A percentile compares a stretch with the other conserved stretches of the same genome.
phyloP scores from a whole-genome alignment of 53 echinoderm and acorn worm genomes.

The Paracentrotus lividus region DNA sequence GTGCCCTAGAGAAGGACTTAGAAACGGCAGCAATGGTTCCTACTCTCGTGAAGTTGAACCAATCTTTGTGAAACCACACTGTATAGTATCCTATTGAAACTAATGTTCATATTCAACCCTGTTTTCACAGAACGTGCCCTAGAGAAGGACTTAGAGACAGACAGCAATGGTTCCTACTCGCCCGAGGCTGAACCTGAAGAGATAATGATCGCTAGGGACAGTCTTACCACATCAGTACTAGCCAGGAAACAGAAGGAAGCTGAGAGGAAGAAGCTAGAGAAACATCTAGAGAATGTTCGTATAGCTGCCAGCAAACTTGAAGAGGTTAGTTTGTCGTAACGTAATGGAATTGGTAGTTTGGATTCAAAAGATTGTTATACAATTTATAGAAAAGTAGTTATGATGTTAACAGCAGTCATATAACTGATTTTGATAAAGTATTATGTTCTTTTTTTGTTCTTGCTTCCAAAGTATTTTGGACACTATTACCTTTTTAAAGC shows the following conservation, averaged over 20 bases:
- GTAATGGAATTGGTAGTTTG: too few species aligned
- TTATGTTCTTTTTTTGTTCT: too few species aligned
- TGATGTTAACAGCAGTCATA: too few species aligned
- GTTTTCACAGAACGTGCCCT: slow-evolving; percentile 78
- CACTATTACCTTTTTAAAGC: too few species aligned
- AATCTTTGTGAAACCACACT: not conserved
- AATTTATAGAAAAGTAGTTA: too few species aligned
- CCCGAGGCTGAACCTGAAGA: slow-evolving; percentile 93
- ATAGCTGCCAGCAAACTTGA: slow-evolving; percentile 82
- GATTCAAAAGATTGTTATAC: too few species aligned
- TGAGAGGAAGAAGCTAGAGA: slow-evolving; percentile 79
- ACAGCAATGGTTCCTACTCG: slow-evolving; percentile 84
- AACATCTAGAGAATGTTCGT: slow-evolving; percentile 77
- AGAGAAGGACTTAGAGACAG: slow-evolving; percentile 83
- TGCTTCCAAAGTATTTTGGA: too few species aligned
- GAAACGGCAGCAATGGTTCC: slow-evolving; percentile 79
- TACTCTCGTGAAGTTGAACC: slow-evolving; percentile 70
- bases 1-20: slow-evolving; percentile 81
- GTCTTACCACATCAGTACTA: slow-evolving; percentile 73
- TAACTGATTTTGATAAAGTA: too few species aligned
- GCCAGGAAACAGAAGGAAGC: slow-evolving; percentile 65
- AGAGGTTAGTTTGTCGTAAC: slow-evolving; percentile 81
- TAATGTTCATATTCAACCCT: not conserved
- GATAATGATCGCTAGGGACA: slow-evolving; percentile 82
- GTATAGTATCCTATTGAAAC: not conserved